Percentiles rank a stretch among this genome's conserved stretches.
Conservation (phyloP, 2,797 vertebrate genomes). For the Danio tinwini region DNA sequence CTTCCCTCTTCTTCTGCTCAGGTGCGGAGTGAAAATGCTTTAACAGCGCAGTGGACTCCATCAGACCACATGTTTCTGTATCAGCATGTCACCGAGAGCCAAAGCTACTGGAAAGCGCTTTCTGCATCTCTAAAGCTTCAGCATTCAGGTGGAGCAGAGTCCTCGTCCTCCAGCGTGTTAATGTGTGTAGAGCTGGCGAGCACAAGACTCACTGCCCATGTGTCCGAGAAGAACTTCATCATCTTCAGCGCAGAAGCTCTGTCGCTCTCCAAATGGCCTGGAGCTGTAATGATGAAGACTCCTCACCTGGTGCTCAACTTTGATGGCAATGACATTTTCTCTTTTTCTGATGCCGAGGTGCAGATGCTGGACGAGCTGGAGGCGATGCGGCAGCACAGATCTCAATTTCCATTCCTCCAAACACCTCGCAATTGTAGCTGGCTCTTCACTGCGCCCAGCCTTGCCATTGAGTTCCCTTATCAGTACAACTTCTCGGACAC, state of each 20-base stretch:
- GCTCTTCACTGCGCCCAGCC: slow-evolving; percentile 84
- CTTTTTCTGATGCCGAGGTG: slow-evolving; percentile 84
- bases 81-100: slow-evolving; percentile 86
- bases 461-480: slow-evolving; percentile 92
- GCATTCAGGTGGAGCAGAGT: background rate
- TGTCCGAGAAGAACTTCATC: slow-evolving; percentile 86
- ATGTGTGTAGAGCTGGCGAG: slow-evolving; percentile 83
- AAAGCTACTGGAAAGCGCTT: slow-evolving; percentile 80
- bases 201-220: slow-evolving; percentile 82
- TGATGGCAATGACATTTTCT: slow-evolving; percentile 91
- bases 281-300: slow-evolving; percentile 79
- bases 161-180: slow-evolving; percentile 63
- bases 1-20: slow-evolving; percentile 52
- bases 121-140: slow-evolving; percentile 52
- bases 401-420: slow-evolving; percentile 80
- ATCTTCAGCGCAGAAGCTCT: slow-evolving; percentile 82
- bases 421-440: slow-evolving; percentile 86
- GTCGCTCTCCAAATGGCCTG: slow-evolving; percentile 74
- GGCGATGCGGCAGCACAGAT: slow-evolving; percentile 86
- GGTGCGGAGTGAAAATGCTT: slow-evolving; percentile 81
- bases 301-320: slow-evolving; percentile 87
- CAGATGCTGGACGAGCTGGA: slow-evolving; percentile 82
- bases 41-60: slow-evolving; percentile 88
- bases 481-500: slow-evolving; percentile 96
- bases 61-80: slow-evolving; percentile 94